A percentile compares a stretch with the other conserved stretches of the same genome.
phyloP scores from a whole-genome alignment of 2,113 vertebrate genomes.

The Dromaius novaehollandiae region DNA sequence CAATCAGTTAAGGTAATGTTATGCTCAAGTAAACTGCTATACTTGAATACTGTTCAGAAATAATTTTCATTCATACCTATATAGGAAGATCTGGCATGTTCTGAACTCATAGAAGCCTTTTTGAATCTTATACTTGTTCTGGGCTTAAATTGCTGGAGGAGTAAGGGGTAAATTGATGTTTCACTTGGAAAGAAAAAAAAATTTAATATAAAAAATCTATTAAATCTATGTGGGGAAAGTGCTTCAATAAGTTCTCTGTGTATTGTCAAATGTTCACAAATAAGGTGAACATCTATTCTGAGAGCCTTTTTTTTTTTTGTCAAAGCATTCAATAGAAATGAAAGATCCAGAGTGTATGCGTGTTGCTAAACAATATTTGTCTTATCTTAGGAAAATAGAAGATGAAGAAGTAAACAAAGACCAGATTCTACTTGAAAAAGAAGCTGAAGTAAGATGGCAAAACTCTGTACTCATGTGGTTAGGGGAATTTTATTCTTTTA shows the following conservation, averaged over 20 bases:
- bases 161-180: not conserved
- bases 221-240: not conserved
- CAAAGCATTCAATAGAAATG: not conserved
- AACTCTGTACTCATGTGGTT: not conserved
- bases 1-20: not conserved
- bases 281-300: not conserved
- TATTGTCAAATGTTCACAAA: not conserved
- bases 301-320: not conserved
- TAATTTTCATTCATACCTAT: not conserved
- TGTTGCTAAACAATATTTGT: not conserved
- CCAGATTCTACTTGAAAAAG: conserved; percentile 96
- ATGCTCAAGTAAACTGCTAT: not conserved
- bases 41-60: not conserved
- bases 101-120: not conserved
- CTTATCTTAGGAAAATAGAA: conserved; percentile 86
- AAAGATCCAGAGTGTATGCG: not conserved
- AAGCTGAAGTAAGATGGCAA: conserved; percentile 88
- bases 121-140: not conserved
- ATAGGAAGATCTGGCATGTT: not conserved
- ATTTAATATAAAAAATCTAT: not conserved
- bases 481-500: not conserved
- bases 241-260: not conserved
- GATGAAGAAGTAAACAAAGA: conserved; percentile 96
- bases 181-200: not conserved
- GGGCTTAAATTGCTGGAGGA: not conserved